These are phyloP conservation scores for Buphagus erythrorhynchus DNA, from an alignment of 2,797 vertebrate species.

Conservation along the genomic window DNA sequence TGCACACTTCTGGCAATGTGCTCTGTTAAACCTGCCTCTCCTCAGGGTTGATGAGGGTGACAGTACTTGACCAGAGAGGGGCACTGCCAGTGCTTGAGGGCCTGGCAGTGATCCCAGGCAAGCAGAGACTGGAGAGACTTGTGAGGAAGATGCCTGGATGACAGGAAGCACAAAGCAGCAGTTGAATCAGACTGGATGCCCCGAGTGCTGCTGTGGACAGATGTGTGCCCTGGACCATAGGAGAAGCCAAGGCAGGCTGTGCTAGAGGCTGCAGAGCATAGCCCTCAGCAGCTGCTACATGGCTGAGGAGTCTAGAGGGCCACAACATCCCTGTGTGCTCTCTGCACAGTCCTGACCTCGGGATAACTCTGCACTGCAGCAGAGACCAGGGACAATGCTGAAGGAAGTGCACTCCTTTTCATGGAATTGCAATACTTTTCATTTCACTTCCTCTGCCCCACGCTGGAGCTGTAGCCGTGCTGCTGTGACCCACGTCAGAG, in stretches of 20 bases:
- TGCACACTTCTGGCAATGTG: background rate
- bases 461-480: background rate
- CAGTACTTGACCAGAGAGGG: background rate
- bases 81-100: background rate
- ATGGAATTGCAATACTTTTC: background rate
- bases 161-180: background rate
- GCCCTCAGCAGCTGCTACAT: background rate
- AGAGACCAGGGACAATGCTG: background rate
- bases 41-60: background rate
- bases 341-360: background rate
- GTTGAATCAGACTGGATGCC: background rate
- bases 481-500: background rate
- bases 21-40: background rate
- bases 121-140: background rate
- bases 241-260: background rate
- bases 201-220: background rate
- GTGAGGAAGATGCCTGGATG: background rate
- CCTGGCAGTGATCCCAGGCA: background rate
- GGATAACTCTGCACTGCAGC: background rate
- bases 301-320: background rate
- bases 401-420: background rate
- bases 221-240: background rate
- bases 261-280: background rate
- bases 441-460: background rate
- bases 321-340: fast-evolving